phyloP scores from a whole-genome alignment of 2,888 invertebrate species.

The Cerastoderma edule region DNA sequence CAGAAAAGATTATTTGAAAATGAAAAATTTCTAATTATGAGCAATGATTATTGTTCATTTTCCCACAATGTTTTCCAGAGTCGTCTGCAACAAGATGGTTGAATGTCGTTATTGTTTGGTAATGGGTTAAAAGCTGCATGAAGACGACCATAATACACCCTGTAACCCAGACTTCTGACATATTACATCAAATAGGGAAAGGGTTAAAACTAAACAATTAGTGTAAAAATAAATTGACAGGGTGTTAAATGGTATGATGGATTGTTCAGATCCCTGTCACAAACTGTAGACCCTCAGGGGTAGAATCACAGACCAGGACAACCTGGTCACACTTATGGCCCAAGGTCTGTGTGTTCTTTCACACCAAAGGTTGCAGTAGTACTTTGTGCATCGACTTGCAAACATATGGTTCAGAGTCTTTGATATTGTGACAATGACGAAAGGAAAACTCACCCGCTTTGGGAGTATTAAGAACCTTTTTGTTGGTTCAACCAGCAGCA shows the following conservation, averaged over 20 bases:
- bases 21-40: too few species aligned
- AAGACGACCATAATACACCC: too few species aligned
- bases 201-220: too few species aligned
- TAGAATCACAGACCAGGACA: not conserved
- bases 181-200: too few species aligned
- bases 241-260: slow-evolving; percentile 15
- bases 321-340: slow-evolving; percentile 3
- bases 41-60: too few species aligned
- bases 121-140: too few species aligned
- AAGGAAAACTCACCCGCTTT: slow-evolving; percentile 11
- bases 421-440: not conserved
- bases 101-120: too few species aligned
- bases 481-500: not conserved
- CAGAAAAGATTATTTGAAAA: too few species aligned
- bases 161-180: too few species aligned
- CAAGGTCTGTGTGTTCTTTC: not conserved
- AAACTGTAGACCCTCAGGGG: slow-evolving; percentile 11
- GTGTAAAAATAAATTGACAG: slow-evolving; percentile 17
- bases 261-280: slow-evolving; percentile 3
- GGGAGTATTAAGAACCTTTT: slow-evolving; percentile 11
- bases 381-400: not conserved
- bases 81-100: too few species aligned
- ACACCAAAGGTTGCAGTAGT: not conserved
- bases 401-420: not conserved
- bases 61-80: too few species aligned